Base-by-base conservation (phyloP, 2,113 vertebrate genomes). In the Tursiops truncatus region DNA sequence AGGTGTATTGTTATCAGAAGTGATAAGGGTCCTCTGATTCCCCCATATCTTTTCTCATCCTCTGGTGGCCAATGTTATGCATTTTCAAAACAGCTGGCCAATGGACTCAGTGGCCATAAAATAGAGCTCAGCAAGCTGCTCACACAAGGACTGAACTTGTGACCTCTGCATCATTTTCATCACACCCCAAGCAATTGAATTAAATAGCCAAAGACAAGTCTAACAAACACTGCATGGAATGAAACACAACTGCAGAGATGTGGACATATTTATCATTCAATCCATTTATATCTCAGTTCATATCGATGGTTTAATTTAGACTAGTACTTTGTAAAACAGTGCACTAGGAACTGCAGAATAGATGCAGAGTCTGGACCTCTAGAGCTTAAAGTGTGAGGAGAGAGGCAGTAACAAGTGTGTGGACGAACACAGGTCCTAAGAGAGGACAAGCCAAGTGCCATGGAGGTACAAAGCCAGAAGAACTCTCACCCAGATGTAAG, bases 81-180 rank as follows among this genome's bases (percentile, higher is more conserved):
- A 92, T 95, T 95, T 95, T 90, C 36, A 76, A 97, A 96, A 97
- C 95, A 98, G 95, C 87, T 97, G 97, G 97, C 18, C 68, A 76
- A 33, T 94, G 92, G 63, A 73, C 70, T 94, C 84, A 82, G 31
- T 74, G 87, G 41, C 77, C 60, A 82, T 94, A 84, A 98, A 97
- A 96, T 20, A 88, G 65, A 97, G 41, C 83, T 84, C 92, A 76
- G 83, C 93, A 97, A 90, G 67, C 93, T 79, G 41, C 90, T 97
- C 80, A 86, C 86, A 95, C 58, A 79, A 94, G 92, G 38, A 68
- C 65, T 98, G 96, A 98, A 98, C 83, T 97, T 97, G 65, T 97
- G 96, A 97, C 96, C 89, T 94, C 58, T 7, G 28, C 3, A 1
- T 88, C 23, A 2, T 97, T 97, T 97, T 90, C 21, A 96, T 71